Percentiles rank a stretch among this genome's conserved stretches.
Conservation (phyloP, 2,113 vertebrate genomes). For the Stigmatopora nigra region DNA sequence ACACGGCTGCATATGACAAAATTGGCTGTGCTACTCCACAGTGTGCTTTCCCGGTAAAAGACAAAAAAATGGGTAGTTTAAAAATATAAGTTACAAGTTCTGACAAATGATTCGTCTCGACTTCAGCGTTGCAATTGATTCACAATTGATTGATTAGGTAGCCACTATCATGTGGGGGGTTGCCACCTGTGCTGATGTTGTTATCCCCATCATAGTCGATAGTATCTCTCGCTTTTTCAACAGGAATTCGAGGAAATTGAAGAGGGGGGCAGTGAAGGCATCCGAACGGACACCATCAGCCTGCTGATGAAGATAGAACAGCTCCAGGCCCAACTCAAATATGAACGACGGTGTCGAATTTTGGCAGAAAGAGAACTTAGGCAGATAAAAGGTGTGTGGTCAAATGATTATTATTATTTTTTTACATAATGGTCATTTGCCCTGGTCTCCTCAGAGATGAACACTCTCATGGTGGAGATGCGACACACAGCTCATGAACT, state of each 20-base stretch:
- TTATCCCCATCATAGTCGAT: background rate
- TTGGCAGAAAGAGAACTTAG: slow-evolving; percentile 63
- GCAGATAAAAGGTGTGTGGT: slow-evolving; percentile 62
- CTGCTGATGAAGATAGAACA: slow-evolving; percentile 70
- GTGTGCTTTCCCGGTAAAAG: too few species aligned
- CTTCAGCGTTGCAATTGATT: too few species aligned
- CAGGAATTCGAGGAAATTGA: slow-evolving; percentile 59
- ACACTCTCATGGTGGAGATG: slow-evolving; percentile 69
- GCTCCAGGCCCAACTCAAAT: slow-evolving; percentile 66
- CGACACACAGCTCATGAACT: slow-evolving; percentile 65
- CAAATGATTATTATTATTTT: background rate
- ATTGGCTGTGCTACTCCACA: too few species aligned
- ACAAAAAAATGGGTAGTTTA: too few species aligned
- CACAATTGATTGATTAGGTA: too few species aligned
- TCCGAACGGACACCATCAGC: slow-evolving; percentile 67
- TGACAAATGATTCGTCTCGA: too few species aligned
- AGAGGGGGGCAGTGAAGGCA: slow-evolving; percentile 42
- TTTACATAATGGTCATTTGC: slow-evolving; percentile 1
- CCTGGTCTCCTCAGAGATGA: slow-evolving; percentile 57
- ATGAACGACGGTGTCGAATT: slow-evolving; percentile 64
- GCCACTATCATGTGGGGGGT: too few species aligned
- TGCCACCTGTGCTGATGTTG: too few species aligned
- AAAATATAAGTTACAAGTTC: too few species aligned
- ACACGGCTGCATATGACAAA: too few species aligned
- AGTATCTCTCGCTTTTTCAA: slow-evolving; percentile 27